Conservation (phyloP, 2,113 vertebrate genomes). For the Lamprologus lemairii region DNA sequence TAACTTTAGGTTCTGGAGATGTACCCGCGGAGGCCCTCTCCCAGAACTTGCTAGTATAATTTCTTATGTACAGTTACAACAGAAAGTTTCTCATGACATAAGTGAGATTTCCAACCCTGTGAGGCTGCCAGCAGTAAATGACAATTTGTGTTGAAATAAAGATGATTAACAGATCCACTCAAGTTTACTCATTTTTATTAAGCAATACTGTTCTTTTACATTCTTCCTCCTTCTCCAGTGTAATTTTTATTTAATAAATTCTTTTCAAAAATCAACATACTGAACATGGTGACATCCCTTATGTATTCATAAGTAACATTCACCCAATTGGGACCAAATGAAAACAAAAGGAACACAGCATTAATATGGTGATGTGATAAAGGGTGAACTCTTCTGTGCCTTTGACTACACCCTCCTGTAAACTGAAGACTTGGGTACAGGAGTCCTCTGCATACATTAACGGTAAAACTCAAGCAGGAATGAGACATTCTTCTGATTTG, state of each 20-base stretch:
- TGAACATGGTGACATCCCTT: slow-evolving; percentile 54
- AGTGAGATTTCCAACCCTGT: not conserved
- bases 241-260: slow-evolving; percentile 64
- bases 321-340: slow-evolving; percentile 24
- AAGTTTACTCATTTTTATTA: slow-evolving; percentile 72
- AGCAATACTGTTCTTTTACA: slow-evolving; percentile 72
- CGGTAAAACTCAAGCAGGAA: slow-evolving; percentile 39
- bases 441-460: slow-evolving; percentile 34
- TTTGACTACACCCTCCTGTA: slow-evolving; percentile 51
- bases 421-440: slow-evolving; percentile 39
- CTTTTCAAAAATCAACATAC: slow-evolving; percentile 53
- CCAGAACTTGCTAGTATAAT: not conserved
- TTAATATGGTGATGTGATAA: slow-evolving; percentile 33
- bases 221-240: slow-evolving; percentile 75
- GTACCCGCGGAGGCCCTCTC: rapidly evolving
- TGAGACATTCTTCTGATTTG: slow-evolving; percentile 38
- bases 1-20: not conserved
- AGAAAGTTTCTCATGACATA: not conserved
- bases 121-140: not conserved
- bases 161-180: not conserved
- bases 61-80: not conserved
- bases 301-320: slow-evolving; percentile 40
- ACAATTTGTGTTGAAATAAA: not conserved
- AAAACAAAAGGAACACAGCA: slow-evolving; percentile 43
- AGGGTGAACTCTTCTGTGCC: slow-evolving; percentile 43